Conservation (phyloP, 2,888 invertebrate genomes). For the Cyclophora albipunctata region DNA sequence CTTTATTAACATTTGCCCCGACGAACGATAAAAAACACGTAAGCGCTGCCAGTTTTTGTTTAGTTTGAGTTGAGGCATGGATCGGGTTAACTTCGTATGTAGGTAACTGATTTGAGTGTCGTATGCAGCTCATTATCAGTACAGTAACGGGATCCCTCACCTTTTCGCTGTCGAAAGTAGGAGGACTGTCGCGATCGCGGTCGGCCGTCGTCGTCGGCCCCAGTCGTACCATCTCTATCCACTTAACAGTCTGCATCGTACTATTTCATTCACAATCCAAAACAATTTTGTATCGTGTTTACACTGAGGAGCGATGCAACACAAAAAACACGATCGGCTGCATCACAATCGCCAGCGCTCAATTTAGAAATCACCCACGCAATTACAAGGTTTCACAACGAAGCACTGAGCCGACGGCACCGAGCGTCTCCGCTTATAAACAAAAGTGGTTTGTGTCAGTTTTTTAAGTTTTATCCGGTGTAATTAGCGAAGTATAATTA, state of each 20-base stretch:
- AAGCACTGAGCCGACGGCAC: conserved; percentile 43
- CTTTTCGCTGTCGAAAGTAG: conserved; percentile 57
- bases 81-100: too few relatives aligned
- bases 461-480: conserved; percentile 30
- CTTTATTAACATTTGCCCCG: not conserved
- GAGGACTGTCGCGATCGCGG: conserved; percentile 35
- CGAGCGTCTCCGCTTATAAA: conserved; percentile 54
- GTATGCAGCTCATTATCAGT: too few relatives aligned
- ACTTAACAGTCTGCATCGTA: conserved; percentile 69
- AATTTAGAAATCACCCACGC: conserved; percentile 62
- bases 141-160: conserved; percentile 46
- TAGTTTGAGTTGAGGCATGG: too few relatives aligned
- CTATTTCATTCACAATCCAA: conserved; percentile 26
- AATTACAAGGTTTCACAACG: conserved; percentile 55
- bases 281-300: conserved; percentile 20
- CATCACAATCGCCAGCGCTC: conserved; percentile 48
- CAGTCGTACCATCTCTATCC: conserved; percentile 68
- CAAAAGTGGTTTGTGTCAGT: conserved; percentile 40
- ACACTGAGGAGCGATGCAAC: conserved; percentile 29
- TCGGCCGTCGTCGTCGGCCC: conserved; percentile 36
- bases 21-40: not conserved
- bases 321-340: conserved; percentile 41
- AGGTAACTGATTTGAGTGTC: too few relatives aligned
- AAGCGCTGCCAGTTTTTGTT: too few relatives aligned
- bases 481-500: conserved; percentile 35